A percentile compares a stretch with the other conserved stretches of the same genome.
phyloP scores from a whole-genome alignment of 2,113 vertebrate genomes.

The Empidonax traillii region DNA sequence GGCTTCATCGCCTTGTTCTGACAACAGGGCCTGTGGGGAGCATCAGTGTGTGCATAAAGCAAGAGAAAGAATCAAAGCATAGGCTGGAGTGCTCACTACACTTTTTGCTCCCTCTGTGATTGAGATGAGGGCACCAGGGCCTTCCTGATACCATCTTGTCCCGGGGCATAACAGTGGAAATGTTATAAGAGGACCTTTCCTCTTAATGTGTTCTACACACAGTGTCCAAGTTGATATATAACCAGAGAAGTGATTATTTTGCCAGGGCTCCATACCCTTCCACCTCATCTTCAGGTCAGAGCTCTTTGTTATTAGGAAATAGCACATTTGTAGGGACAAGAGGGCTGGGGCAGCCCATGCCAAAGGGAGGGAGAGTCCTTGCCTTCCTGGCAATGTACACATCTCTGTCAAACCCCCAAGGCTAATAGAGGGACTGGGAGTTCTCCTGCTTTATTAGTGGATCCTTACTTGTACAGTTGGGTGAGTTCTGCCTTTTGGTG shows the following conservation, averaged over 20 bases:
- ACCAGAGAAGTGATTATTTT: background rate
- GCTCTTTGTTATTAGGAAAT: accelerated
- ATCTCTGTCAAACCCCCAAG: background rate
- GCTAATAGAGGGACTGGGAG: background rate
- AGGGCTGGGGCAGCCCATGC: background rate
- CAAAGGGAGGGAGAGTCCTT: background rate
- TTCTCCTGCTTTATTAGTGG: background rate
- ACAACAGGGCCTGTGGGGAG: background rate
- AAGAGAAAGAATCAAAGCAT: background rate
- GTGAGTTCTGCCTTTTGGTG: background rate
- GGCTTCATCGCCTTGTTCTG: background rate
- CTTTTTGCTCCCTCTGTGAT: background rate
- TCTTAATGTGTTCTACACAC: background rate
- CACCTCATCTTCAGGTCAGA: background rate
- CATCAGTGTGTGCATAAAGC: accelerated
- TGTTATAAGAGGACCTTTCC: background rate
- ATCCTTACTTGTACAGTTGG: accelerated
- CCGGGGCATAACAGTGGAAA: background rate
- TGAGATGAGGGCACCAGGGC: background rate
- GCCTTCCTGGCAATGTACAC: accelerated
- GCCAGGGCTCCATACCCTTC: background rate
- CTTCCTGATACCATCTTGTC: background rate
- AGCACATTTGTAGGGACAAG: background rate
- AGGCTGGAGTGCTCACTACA: background rate
- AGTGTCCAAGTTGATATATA: background rate